Conservation (phyloP, 2,797 vertebrate species). For the Pipistrellus pygmaeus region DNA sequence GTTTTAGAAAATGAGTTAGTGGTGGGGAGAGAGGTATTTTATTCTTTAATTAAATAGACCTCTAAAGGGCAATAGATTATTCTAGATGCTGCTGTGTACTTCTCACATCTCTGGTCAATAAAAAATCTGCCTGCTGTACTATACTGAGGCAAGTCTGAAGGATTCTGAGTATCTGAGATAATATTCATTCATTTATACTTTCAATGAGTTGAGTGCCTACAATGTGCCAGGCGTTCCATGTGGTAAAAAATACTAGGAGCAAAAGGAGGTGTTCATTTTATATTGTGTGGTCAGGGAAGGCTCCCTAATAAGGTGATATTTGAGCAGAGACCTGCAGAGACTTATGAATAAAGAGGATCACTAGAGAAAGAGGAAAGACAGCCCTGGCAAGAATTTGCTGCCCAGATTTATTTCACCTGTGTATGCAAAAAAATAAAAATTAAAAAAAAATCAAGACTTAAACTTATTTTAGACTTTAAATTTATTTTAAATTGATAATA, state of each 20-base stretch:
- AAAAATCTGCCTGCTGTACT: constrained; percentile 9
- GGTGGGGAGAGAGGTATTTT: not conserved
- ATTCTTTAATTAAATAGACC: not conserved
- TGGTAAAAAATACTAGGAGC: not conserved
- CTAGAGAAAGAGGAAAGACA: not conserved
- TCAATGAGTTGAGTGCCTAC: not conserved
- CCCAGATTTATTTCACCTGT: not conserved
- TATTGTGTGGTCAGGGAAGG: not conserved
- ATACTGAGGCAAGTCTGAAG: not conserved
- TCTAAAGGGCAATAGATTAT: not conserved
- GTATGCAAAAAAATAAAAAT: fast-evolving
- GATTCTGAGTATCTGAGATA: constrained; percentile 25
- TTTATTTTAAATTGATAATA: constrained; percentile 24
- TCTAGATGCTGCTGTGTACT: not conserved
- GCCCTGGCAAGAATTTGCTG: not conserved
- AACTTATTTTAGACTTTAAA: not conserved
- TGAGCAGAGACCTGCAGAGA: not conserved
- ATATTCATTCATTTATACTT: not conserved
- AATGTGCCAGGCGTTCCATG: not conserved
- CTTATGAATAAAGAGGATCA: not conserved
- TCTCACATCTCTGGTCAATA: not conserved
- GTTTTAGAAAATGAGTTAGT: constrained; percentile 3
- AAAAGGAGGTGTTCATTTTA: not conserved
- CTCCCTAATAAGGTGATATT: no score
- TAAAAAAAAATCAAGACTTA: not conserved